A percentile compares a stretch with the other conserved stretches of the same genome.
Conservation (phyloP, 2,113 vertebrate genomes). For the Ibidorhyncha struthersii region DNA sequence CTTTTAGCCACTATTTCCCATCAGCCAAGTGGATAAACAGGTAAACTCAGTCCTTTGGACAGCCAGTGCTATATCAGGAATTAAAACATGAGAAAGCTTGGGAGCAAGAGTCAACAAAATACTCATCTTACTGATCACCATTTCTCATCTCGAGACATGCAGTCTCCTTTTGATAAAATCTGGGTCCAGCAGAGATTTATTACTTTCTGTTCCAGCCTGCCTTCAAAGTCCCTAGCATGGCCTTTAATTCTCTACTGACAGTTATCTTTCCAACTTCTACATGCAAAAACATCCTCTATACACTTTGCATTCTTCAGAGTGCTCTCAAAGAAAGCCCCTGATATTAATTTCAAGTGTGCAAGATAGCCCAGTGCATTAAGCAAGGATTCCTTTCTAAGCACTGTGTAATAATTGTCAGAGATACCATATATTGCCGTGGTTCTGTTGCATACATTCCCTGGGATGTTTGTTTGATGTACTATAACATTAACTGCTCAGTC, state of each 20-base stretch:
- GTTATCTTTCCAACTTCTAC: not conserved
- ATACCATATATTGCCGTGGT: not conserved
- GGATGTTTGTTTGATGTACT: not conserved
- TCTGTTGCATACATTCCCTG: not conserved
- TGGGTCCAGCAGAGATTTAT: not conserved
- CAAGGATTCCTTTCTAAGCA: not conserved
- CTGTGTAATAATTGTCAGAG: not conserved
- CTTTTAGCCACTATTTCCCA: not conserved
- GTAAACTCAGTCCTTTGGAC: not conserved
- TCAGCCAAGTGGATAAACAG: not conserved
- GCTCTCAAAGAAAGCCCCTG: not conserved
- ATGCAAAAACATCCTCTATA: not conserved
- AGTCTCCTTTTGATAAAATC: conserved; percentile 28
- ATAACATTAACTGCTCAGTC: not conserved
- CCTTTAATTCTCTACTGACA: not conserved
- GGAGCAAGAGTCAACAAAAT: conserved; percentile 8
- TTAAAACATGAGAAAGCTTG: not conserved
- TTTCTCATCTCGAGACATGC: not conserved
- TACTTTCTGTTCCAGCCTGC: not conserved
- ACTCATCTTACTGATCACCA: not conserved
- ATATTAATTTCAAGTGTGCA: not conserved
- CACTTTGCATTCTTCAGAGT: not conserved
- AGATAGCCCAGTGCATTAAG: not conserved
- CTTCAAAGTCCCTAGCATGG: not conserved
- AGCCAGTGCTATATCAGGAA: not conserved